Percentiles rank a stretch among this genome's conserved stretches.
Evolutionary conservation across 2,797 vertebrate genomes (phyloP).

Genomic region (Manis javanica): DNA sequence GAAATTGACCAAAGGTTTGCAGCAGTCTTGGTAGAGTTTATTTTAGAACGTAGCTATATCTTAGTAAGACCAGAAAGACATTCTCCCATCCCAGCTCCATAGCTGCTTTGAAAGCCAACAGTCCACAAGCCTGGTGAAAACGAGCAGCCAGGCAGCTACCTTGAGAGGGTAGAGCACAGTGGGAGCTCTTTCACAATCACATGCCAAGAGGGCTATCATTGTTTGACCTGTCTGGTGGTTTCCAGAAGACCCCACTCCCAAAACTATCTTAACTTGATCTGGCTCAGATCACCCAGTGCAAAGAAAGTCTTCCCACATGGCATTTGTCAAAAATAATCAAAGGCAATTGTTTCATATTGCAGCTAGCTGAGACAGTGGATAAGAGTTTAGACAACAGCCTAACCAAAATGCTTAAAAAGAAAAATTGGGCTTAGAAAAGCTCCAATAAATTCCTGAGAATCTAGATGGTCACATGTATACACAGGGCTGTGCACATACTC

Average conservation of each 20-base stretch:
- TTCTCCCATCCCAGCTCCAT: background rate
- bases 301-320: background rate
- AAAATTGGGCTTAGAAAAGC: background rate
- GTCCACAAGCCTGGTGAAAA: background rate
- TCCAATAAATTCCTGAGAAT: background rate
- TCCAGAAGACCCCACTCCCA: background rate
- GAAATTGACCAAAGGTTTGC: background rate
- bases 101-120: background rate
- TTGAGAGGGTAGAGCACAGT: background rate
- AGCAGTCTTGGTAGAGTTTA: background rate
- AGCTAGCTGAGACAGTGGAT: background rate
- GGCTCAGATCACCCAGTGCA: background rate
- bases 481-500: background rate
- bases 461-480: background rate
- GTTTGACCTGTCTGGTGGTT: background rate
- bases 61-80: background rate
- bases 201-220: background rate
- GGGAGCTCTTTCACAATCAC: background rate
- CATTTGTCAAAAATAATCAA: slow-evolving; percentile 29
- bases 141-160: background rate
- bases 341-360: background rate
- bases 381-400: background rate
- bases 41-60: background rate
- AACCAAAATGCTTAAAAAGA: background rate
- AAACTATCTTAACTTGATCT: background rate